A percentile compares a stretch with the other conserved stretches of the same genome.
These are phyloP conservation scores for Clupea harengus DNA, from an alignment of 2,113 vertebrate genomes.

Conservation along the genomic window DNA sequence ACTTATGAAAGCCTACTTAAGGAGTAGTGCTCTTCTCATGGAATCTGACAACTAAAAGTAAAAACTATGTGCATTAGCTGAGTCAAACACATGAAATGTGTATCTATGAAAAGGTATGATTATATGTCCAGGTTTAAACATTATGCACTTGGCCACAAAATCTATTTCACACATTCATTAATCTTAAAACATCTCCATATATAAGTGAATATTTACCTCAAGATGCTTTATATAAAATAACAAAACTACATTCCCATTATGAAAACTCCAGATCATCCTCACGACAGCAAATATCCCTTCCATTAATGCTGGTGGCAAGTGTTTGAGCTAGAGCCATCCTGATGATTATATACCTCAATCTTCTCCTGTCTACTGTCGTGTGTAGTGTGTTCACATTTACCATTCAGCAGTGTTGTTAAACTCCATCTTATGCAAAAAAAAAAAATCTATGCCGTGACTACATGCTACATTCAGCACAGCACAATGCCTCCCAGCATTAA, in stretches of 20 bases:
- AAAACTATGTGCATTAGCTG: background rate
- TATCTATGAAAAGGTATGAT: too few species aligned
- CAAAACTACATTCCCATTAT: too few species aligned
- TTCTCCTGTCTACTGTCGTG: background rate
- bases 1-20: background rate
- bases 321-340: background rate
- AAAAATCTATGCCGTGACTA: conserved; percentile 26
- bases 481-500: conserved; percentile 55
- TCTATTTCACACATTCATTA: too few species aligned
- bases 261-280: too few species aligned
- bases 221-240: too few species aligned
- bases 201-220: too few species aligned
- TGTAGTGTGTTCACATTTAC: background rate
- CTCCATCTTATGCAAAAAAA: background rate
- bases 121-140: too few species aligned
- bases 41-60: background rate
- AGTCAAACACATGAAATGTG: background rate
- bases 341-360: background rate
- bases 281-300: too few species aligned
- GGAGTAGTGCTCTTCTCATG: background rate
- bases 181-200: too few species aligned
- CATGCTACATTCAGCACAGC: conserved; percentile 35
- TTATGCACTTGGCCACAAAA: too few species aligned
- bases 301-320: background rate
- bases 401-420: background rate